Base-by-base conservation (phyloP, 2,888 invertebrate genomes). In the Hipparchia sbordonii region DNA sequence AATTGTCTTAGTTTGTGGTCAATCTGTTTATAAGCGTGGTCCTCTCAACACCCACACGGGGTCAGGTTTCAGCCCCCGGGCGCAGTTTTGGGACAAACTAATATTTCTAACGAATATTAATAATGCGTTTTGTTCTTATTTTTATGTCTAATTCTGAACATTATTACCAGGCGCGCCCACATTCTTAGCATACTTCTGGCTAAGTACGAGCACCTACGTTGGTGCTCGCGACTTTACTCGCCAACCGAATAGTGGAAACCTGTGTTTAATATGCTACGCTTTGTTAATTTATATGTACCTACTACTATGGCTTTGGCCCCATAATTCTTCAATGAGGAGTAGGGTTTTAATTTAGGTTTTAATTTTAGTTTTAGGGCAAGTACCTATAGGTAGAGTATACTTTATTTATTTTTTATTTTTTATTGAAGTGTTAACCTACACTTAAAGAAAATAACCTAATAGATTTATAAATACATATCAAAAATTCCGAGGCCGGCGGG, bases 81-180 rank as follows among this genome's bases (percentile, higher is more conserved):
- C 91, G 84, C 89, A 89, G 90, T 89, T 92, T 93, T 90, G 91
- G 91, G 91, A 92, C 92, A 93, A 92, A 91, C 92, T 91, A 91
- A 92, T 93, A 92, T 90, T 89, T 92, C 91, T 91, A 93, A 92
- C 91, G 90, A 93, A 91, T 93, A 93, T 93, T 93, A 93, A 92
- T 92, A 87, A 90, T 85, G 78, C 80, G 79, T 89, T 91, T 89
- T 91, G 87, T 87, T 89, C 86, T 89, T 89, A 84, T 91, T 90
- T 79, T 52, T 75, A 79, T 83, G 78, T 86, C 86, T 85, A 85
- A 87, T 89, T 86, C 86, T 87, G 86, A 89, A 85, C 80, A 79
- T 79, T 77, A 76, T 76, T 79, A 73, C 80, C 81, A 79, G 85
- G 79, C 87, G 83, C 82, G 84, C 84, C 85, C 86, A 86, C 89